phyloP scores from a whole-genome alignment of 2,113 vertebrate genomes.

The Pampusana beccarii region DNA sequence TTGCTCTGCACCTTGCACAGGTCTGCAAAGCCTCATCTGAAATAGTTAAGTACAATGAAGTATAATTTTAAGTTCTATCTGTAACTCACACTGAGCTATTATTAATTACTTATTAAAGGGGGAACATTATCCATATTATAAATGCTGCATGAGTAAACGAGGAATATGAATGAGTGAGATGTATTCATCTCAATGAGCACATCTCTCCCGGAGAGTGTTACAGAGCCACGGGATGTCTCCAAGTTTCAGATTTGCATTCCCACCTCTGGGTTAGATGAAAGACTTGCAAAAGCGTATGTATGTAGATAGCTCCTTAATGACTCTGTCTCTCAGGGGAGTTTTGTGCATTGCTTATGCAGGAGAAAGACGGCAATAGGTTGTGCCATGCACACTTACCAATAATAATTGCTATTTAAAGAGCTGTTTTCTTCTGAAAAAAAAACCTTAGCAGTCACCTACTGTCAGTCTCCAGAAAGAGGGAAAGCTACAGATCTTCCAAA shows the following conservation, averaged over 20 bases:
- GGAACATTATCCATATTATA: conserved; percentile 22
- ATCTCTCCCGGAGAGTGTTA: conserved; percentile 6
- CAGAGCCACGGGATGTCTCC: conserved; percentile 40
- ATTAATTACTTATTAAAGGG: conserved; percentile 25
- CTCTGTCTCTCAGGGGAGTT: conserved; percentile 36
- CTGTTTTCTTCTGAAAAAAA: not conserved
- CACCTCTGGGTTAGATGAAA: conserved; percentile 52
- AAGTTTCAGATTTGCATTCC: conserved; percentile 56
- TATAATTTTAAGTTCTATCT: not conserved
- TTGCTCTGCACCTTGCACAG: not conserved
- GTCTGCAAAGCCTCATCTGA: not conserved
- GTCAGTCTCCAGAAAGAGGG: not conserved
- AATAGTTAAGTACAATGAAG: not conserved
- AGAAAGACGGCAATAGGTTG: not conserved
- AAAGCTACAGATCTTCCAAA: not conserved
- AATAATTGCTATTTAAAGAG: conserved; percentile 14
- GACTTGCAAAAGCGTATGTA: conserved; percentile 24
- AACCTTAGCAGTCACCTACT: not conserved
- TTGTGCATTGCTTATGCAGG: conserved; percentile 33
- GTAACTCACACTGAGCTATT: not conserved
- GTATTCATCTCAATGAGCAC: conserved; percentile 44
- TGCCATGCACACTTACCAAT: not conserved
- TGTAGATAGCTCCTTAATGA: conserved; percentile 50
- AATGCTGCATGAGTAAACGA: conserved; percentile 37
- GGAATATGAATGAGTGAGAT: conserved; percentile 50